phyloP scores from a whole-genome alignment of 2,113 vertebrate species.

The Eretmodus cyanostictus region DNA sequence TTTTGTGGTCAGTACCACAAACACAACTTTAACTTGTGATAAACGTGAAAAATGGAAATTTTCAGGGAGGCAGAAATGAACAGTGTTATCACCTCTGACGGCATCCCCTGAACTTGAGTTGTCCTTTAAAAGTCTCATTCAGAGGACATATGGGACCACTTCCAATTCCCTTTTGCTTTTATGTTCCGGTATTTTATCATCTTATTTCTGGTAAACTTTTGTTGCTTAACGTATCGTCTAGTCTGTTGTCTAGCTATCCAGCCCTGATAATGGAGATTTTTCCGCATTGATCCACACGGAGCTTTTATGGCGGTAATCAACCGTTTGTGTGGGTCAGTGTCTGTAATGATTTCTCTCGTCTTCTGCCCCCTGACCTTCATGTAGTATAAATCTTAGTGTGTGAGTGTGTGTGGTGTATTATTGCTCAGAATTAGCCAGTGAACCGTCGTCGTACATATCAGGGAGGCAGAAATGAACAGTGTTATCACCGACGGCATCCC shows the following conservation, averaged over 20 bases:
- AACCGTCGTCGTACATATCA: conserved; percentile 70
- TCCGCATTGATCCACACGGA: conserved; percentile 24
- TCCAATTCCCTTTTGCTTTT: background rate
- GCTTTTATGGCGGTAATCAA: conserved; percentile 32
- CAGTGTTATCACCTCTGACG: background rate
- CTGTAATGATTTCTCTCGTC: conserved; percentile 37
- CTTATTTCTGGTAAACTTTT: background rate
- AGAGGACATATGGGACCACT: background rate
- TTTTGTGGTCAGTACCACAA: background rate
- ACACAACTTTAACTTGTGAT: background rate
- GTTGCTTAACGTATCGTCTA: background rate
- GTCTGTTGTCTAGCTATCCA: background rate
- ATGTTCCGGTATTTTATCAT: background rate
- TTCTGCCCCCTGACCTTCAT: conserved; percentile 57
- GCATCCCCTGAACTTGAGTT: background rate
- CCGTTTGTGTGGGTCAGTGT: conserved; percentile 59
- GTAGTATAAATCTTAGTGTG: conserved; percentile 23
- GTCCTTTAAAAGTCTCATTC: background rate
- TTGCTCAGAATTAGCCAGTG: conserved; percentile 71
- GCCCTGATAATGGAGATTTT: conserved; percentile 36
- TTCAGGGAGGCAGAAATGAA: background rate
- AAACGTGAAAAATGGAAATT: background rate
- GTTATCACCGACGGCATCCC: conserved; percentile 25
- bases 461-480: conserved; percentile 36
- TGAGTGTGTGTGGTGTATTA: conserved; percentile 46